These are phyloP conservation scores for Cyclargus thomasi DNA, from an alignment of 1,140 invertebrate genomes.

Conservation along the genomic window DNA sequence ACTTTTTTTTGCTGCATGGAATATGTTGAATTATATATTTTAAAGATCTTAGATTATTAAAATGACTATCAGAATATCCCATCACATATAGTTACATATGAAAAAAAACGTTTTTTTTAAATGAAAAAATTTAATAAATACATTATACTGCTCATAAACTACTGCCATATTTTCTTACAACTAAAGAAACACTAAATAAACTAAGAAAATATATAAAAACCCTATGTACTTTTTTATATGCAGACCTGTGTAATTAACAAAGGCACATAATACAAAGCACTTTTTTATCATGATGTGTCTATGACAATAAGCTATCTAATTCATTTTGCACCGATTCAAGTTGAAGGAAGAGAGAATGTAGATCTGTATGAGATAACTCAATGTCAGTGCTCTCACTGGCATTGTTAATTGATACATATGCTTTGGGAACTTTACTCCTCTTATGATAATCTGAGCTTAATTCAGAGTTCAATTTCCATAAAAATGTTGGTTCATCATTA, in stretches of 20 bases:
- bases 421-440: constrained; percentile 57
- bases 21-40: too few species aligned
- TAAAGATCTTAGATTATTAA: too few species aligned
- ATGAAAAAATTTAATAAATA: too few species aligned
- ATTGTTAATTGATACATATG: constrained; percentile 43
- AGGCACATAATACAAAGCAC: neutral
- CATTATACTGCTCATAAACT: too few species aligned
- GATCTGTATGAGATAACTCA: constrained; percentile 56
- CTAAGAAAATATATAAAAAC: too few species aligned
- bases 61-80: too few species aligned
- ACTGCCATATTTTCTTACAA: too few species aligned
- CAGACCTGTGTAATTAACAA: neutral
- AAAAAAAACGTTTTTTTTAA: too few species aligned
- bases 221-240: too few species aligned
- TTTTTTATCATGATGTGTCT: constrained; percentile 9
- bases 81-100: too few species aligned
- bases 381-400: constrained; percentile 40
- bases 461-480: constrained; percentile 61
- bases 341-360: constrained; percentile 59
- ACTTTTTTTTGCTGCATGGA: too few species aligned
- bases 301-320: constrained; percentile 48
- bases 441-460: constrained; percentile 58
- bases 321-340: constrained; percentile 65
- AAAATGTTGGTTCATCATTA: constrained; percentile 42
- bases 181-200: too few species aligned